Evolutionary conservation across 2,113 vertebrate species (phyloP).

Genomic region (human): GRCh38 chrX:23504001-23504500

Average conservation of each 20-base stretch:
- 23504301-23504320: slow-evolving; percentile 34
- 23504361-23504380: slow-evolving; percentile 17
- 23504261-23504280: not conserved
- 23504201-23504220: slow-evolving; percentile 3
- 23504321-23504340: slow-evolving; percentile 2
- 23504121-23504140: slow-evolving; percentile 40
- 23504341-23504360: slow-evolving; percentile 17
- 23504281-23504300: not conserved
- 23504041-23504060: not conserved
- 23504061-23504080: not conserved
- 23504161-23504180: not conserved
- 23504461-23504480: slow-evolving; percentile 33
- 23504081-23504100: not conserved
- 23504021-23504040: not conserved
- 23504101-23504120: slow-evolving; percentile 7
- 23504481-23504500: slow-evolving; percentile 16
- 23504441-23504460: slow-evolving; percentile 2
- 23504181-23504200: not conserved
- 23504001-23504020: not conserved
- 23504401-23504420: slow-evolving; percentile 4
- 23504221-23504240: not conserved
- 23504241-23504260: not conserved
- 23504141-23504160: not conserved
- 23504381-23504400: slow-evolving; percentile 18
- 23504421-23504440: slow-evolving; percentile 23